Evolutionary conservation across 2,888 invertebrate genomes (phyloP).

Genomic region (Zonitis immaculata): DNA sequence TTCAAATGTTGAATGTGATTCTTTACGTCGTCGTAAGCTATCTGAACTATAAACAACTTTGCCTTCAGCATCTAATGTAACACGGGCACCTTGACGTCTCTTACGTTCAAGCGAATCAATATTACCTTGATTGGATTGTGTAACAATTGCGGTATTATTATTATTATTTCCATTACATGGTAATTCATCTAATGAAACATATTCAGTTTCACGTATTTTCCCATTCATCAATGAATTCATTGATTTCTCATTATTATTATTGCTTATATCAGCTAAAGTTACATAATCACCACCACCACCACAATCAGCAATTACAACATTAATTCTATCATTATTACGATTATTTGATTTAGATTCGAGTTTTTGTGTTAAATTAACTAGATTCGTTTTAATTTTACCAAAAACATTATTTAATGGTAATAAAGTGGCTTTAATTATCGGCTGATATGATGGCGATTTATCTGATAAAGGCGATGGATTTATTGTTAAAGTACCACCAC

Average conservation of each 20-base stretch:
- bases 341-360: slow-evolving; percentile 51
- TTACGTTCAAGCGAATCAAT: slow-evolving; percentile 53
- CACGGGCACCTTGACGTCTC: slow-evolving; percentile 67
- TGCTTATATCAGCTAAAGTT: slow-evolving; percentile 73
- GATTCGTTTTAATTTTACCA: slow-evolving; percentile 58
- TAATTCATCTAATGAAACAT: slow-evolving; percentile 75
- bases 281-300: slow-evolving; percentile 86
- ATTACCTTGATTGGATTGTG: slow-evolving; percentile 1
- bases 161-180: slow-evolving; percentile 48
- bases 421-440: slow-evolving; percentile 49
- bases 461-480: slow-evolving; percentile 14
- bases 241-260: slow-evolving; percentile 63
- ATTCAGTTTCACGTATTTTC: slow-evolving; percentile 64
- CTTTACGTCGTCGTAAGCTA: slow-evolving; percentile 73
- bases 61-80: slow-evolving; percentile 79
- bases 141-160: slow-evolving; percentile 20
- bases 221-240: slow-evolving; percentile 59
- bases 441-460: slow-evolving; percentile 31
- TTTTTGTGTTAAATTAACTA: slow-evolving; percentile 37
- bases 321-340: slow-evolving; percentile 34
- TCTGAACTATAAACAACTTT: slow-evolving; percentile 86
- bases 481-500: slow-evolving; percentile 42
- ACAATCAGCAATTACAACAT: slow-evolving; percentile 48
- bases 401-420: slow-evolving; percentile 69
- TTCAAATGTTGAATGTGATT: slow-evolving; percentile 80